A percentile compares a stretch with the other conserved stretches of the same genome.
phyloP scores from a whole-genome alignment of 2,797 vertebrate species.

The Discoglossus pictus region DNA sequence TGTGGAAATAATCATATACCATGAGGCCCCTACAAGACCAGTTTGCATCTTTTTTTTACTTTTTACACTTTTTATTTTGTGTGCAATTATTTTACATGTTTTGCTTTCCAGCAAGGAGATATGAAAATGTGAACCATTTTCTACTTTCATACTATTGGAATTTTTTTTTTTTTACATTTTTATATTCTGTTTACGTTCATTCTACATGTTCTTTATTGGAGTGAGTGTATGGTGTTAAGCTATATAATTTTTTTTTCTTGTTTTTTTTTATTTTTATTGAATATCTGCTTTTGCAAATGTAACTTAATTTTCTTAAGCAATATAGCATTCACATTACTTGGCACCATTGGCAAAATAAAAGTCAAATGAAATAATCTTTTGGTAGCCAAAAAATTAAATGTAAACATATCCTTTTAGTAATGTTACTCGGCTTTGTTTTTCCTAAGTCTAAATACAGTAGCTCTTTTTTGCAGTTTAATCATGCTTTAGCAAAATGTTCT shows the following conservation, averaged over 20 bases:
- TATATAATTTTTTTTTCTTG: conserved; percentile 75
- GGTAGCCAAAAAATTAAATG: conserved; percentile 93
- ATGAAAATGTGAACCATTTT: conserved; percentile 72
- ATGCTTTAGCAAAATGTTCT: conserved; percentile 99
- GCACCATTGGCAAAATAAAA: conserved; percentile 93
- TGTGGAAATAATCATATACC: conserved; percentile 76
- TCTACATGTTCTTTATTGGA: conserved; percentile 78
- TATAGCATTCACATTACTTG: conserved; percentile 98
- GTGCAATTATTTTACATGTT: conserved; percentile 73
- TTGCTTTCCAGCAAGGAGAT: conserved; percentile 75
- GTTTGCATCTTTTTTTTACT: conserved; percentile 67
- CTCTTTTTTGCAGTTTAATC: conserved; percentile 94
- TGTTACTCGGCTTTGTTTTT: conserved; percentile 91
- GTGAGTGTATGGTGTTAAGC: conserved; percentile 85
- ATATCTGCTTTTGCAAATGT: conserved; percentile 95
- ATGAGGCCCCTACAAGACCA: conserved; percentile 77
- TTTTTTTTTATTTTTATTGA: conserved; percentile 87
- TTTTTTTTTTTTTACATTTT: conserved; percentile 55
- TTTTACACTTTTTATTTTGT: conserved; percentile 59
- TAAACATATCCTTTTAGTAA: conserved; percentile 92
- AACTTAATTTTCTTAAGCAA: conserved; percentile 91
- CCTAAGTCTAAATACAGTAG: conserved; percentile 98
- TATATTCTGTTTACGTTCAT: conserved; percentile 72
- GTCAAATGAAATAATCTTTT: conserved; percentile 78
- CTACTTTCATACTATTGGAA: conserved; percentile 68